Base-by-base conservation (phyloP, 2,797 vertebrate genomes). In the Novumbra hubbsi region DNA sequence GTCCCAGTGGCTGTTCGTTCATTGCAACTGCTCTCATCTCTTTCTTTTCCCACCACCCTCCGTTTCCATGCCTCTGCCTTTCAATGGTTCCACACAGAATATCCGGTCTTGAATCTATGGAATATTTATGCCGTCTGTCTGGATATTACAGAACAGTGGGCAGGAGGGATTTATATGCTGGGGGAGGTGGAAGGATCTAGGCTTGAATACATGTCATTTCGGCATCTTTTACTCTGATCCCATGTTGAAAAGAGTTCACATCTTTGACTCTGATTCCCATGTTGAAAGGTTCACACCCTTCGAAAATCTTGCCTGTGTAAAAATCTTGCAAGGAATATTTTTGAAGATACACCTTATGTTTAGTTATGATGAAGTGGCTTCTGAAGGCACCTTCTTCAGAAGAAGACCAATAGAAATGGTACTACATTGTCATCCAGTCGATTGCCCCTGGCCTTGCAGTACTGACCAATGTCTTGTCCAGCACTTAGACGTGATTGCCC, bases 381-480 rank as follows among this genome's bases (percentile, higher is more conserved):
- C 55, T 57, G 9, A 57, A 57, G 21, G 62, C 49, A 12, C 9
- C 72, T 19, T 67, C 19, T 19, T 75, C 17, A 27, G 14, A 24
- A 48, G 8, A 38, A 38, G 41, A 80, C 80, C 73, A 66, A 55
- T 76, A 50, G 24, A 1, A 21, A 27, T 28, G 55, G 49, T 68
- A 68, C 71, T 78, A 72, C 79, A 70, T 55, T 48, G 74, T 60
- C 63, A 52, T 79, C 68, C 76, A 77, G 32, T 66, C 76, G 32
- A 73, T 81, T 73, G 74, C 41, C 28, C 1, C 17, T 48, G 15
- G 69, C 45, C 76, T 67, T 70, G 41, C 27, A 50, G 71, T 27
- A 15, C 70, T 76, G 70, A 83, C 78, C 84, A 82, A 82, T 85
- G 83, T 83, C 81, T 78, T 78, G 78, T 85, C 87, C 78, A 81